phyloP scores from a whole-genome alignment of 2,797 vertebrate genomes.

The Margarornis squamiger region DNA sequence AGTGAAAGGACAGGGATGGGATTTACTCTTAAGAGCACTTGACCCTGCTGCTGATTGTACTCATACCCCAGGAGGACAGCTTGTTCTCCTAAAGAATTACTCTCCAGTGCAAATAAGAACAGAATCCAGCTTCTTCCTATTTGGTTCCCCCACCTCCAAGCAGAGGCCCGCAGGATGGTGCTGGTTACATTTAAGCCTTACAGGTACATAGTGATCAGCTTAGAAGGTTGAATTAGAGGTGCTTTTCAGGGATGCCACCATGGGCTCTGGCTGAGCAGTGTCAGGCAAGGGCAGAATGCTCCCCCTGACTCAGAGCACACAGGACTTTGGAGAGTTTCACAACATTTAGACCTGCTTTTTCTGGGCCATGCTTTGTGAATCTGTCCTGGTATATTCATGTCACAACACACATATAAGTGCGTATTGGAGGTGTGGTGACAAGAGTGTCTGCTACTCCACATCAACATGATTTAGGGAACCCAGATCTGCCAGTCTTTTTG shows the following conservation, averaged over 20 bases:
- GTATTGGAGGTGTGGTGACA: background rate
- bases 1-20: background rate
- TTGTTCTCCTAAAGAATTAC: background rate
- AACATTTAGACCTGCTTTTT: background rate
- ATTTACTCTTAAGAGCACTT: background rate
- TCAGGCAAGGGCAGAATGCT: background rate
- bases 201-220: rapidly evolving
- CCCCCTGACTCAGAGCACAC: background rate
- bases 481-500: background rate
- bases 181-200: background rate
- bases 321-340: background rate
- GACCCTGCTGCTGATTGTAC: background rate
- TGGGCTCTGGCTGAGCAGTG: background rate
- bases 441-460: background rate
- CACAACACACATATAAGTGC: rapidly evolving
- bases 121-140: background rate
- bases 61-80: background rate
- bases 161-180: background rate
- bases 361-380: background rate
- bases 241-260: background rate
- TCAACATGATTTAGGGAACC: background rate
- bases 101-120: background rate
- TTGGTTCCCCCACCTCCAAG: background rate
- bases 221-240: background rate
- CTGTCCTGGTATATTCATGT: background rate